phyloP scores from a whole-genome alignment of 2,113 vertebrate genomes.

The Lethenteron camtschaticum region DNA sequence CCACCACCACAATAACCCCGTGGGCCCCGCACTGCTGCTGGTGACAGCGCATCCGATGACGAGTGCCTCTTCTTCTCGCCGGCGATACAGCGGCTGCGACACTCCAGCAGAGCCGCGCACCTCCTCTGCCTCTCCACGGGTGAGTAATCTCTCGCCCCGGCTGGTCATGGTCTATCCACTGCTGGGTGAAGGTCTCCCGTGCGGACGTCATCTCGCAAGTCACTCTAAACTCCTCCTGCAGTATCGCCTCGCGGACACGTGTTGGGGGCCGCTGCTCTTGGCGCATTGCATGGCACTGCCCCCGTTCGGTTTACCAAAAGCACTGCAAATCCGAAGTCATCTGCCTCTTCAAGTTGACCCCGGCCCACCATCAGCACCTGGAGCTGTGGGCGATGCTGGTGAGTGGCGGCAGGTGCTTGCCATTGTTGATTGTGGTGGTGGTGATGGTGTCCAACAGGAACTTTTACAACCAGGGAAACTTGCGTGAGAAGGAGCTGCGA shows the following conservation, averaged over 20 bases:
- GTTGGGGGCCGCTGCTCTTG: too few relatives aligned
- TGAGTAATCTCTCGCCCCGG: slow-evolving; percentile 16
- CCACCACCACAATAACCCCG: neutral
- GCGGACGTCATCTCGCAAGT: too few relatives aligned
- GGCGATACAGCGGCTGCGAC: slow-evolving; percentile 32
- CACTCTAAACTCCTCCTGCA: too few relatives aligned
- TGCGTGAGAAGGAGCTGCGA: slow-evolving; percentile 56
- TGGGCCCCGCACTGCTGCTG: slow-evolving; percentile 21
- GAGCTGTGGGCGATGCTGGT: neutral
- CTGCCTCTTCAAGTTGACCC: too few relatives aligned
- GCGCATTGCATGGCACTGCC: too few relatives aligned
- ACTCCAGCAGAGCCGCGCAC: slow-evolving; percentile 23
- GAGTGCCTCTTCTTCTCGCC: slow-evolving; percentile 91
- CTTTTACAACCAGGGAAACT: slow-evolving; percentile 60
- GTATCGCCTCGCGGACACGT: too few relatives aligned
- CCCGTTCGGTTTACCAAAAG: too few relatives aligned
- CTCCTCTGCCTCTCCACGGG: slow-evolving; percentile 75
- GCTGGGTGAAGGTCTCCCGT: too few relatives aligned
- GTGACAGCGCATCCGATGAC: slow-evolving; percentile 86
- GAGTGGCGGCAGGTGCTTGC: neutral
- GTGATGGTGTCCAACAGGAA: slow-evolving; percentile 28
- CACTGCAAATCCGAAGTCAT: too few relatives aligned
- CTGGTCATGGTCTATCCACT: too few relatives aligned
- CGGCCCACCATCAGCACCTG: too few relatives aligned
- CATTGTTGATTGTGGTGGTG: neutral